Conservation (phyloP, 2,113 vertebrate genomes). For the Syrrhaptes paradoxus region DNA sequence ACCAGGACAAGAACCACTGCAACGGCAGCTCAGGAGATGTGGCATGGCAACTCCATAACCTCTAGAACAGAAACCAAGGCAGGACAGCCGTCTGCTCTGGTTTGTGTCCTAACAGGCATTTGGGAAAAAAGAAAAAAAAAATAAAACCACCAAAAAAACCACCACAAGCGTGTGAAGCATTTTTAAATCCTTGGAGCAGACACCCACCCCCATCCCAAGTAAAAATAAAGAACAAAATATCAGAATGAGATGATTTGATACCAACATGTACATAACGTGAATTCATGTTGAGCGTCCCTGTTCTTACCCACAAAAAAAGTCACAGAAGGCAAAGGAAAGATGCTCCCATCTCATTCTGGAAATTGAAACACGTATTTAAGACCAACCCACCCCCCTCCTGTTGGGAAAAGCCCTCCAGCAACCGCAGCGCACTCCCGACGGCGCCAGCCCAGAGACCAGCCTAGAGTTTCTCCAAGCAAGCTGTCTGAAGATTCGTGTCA, state of each 20-base stretch:
- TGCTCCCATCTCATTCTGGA: constrained; percentile 87
- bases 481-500: rapidly evolving
- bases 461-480: background rate
- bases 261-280: constrained; percentile 42
- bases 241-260: constrained; percentile 85
- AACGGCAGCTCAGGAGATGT: background rate
- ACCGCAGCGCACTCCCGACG: background rate
- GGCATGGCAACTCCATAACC: background rate
- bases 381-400: constrained; percentile 34
- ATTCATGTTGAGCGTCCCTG: constrained; percentile 56
- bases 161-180: constrained; percentile 62
- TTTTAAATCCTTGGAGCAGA: constrained; percentile 76
- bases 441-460: background rate
- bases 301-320: constrained; percentile 65
- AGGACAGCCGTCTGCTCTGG: constrained; percentile 2
- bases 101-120: constrained; percentile 14
- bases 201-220: constrained; percentile 70
- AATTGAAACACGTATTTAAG: background rate
- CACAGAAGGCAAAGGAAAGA: constrained; percentile 76
- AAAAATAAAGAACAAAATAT: constrained; percentile 58
- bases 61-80: constrained; percentile 20
- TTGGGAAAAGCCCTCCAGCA: constrained; percentile 6
- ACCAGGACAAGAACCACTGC: background rate
- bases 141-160: background rate
- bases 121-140: background rate